Base-by-base conservation (phyloP, 2,888 invertebrate species). In the Graphium colonna region DNA sequence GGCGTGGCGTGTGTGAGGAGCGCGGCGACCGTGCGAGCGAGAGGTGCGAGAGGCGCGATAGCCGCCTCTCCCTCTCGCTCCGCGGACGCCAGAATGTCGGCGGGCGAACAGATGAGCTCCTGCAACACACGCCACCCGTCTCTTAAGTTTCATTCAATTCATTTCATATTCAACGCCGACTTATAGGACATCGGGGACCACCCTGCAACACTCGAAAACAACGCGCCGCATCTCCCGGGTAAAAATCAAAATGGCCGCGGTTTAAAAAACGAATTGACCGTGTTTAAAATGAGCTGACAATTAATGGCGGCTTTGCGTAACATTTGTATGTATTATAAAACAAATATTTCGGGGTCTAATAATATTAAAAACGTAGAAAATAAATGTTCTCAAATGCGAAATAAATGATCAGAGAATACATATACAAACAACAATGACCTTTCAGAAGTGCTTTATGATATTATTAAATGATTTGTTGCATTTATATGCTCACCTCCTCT, bases 401-500 rank as follows among this genome's bases (percentile, higher is more conserved):
- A n/a, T n/a, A n/a, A n/a, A n/a, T n/a, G n/a, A n/a, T n/a, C n/a
- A n/a, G n/a, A n/a, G n/a, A n/a, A n/a, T n/a, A n/a, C n/a, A n/a
- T n/a, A n/a, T n/a, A n/a, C n/a, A n/a, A n/a, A n/a, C n/a, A n/a
- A n/a, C n/a, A n/a, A n/a, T n/a, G n/a, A 4, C n/a, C 18, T 15
- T 10, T 15, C 26, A 21, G n/a, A 42, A 12, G 12, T 5, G 12
- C 0, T 13, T 38, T 38, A 38, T 3, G 21, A 21, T 21, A 21
- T 21, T 21, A 21, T 10, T 33, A 33, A 33, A n/a, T 5, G 8
- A 33, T 33, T 9, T 10, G 16, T 16, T 1, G 10, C n/a, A 41
- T 18, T 38, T n/a, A n/a, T 12, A 12, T 7, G 72, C 94, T 92
- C 84, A 98, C 98, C 95, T 97, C 97, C 85, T 97, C 95, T 10